Percentiles rank a stretch among this genome's conserved stretches.
Conservation (phyloP, 2,113 vertebrate genomes). For the Camelus bactrianus region DNA sequence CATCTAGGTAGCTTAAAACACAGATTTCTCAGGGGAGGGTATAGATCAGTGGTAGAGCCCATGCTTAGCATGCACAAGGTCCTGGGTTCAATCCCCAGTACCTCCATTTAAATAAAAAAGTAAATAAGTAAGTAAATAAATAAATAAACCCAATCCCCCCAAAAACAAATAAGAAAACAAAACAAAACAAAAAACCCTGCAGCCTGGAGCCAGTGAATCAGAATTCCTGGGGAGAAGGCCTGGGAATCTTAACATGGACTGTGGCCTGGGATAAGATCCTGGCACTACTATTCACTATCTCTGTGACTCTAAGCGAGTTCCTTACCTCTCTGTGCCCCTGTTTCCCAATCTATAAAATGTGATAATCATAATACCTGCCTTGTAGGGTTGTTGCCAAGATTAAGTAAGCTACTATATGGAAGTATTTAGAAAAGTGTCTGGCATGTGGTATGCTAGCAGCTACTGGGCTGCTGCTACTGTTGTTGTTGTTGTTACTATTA, state of each 20-base stretch:
- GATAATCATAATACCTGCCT: not conserved
- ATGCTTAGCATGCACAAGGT: no score
- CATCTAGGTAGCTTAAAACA: not conserved
- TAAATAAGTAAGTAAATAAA: no score
- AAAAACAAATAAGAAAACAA: no score
- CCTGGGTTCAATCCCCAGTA: no score
- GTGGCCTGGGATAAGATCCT: not conserved
- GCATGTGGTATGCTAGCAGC: not conserved
- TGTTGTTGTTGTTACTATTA: not conserved
- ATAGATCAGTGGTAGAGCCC: no score
- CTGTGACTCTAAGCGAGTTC: not conserved
- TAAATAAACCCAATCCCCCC: no score
- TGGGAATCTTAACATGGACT: not conserved
- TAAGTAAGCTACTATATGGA: not conserved
- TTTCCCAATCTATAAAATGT: not conserved
- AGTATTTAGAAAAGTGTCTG: slow-evolving; percentile 1
- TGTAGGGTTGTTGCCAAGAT: not conserved
- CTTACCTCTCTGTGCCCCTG: not conserved
- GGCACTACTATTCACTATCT: not conserved
- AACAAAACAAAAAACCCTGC: no score
- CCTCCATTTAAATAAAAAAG: no score
- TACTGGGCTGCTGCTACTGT: not conserved
- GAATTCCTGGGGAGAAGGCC: not conserved
- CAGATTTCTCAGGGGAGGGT: not conserved
- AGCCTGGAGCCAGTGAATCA: not conserved